Evolutionary conservation across 2,113 vertebrate genomes (phyloP), one percentile per base, ranked within the genome.

Genomic region (Cygnus buccinator): DNA sequence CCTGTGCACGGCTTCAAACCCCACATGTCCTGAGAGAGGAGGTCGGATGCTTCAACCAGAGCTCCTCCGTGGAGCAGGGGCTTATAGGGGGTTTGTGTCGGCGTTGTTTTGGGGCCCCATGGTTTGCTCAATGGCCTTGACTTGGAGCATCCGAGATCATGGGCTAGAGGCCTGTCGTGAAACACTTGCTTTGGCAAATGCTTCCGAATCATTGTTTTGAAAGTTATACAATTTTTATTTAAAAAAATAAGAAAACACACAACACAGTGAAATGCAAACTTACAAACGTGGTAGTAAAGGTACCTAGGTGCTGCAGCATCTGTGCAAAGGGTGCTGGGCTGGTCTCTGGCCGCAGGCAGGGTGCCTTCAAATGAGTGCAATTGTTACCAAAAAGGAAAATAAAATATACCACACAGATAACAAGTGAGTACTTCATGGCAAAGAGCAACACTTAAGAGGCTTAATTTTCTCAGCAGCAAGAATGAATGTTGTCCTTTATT

Each of bases 401-500:
- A 83, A 95, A 90, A 85, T 79, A 59, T 7, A 50, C 81, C 67
- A 41, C 41, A 43, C 23, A 67, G 55, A 82, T 68, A 77, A 65
- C 37, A 19, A 65, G 84, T 62, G 95, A 91, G 82, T 95, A 59
- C 83, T 96, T 92, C 26, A 63, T 91, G 89, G 87, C 82, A 94
- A 94, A 95, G 82, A 87, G 84, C 76, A 91, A 84, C 70, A 41
- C 77, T 95, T 94, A 93, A 85, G 91, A 93, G 79, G 87, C 93
- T 96, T 95, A 92, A 95, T 95, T 97, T 96, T 93, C 87, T 93
- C 52, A 89, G 82, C 83, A 92, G 58, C 4, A 25, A 82, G 72
- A 88, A 93, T 93, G 63, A 91, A 90, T 93, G 74, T 94, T 97
- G 91, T 96, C 84, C 84, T 90, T 94, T 92, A 94, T 93, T 92